These are phyloP conservation scores for Choristoneura rosaceana DNA, from an alignment of 2,888 invertebrate genomes.

Conservation along the genomic window DNA sequence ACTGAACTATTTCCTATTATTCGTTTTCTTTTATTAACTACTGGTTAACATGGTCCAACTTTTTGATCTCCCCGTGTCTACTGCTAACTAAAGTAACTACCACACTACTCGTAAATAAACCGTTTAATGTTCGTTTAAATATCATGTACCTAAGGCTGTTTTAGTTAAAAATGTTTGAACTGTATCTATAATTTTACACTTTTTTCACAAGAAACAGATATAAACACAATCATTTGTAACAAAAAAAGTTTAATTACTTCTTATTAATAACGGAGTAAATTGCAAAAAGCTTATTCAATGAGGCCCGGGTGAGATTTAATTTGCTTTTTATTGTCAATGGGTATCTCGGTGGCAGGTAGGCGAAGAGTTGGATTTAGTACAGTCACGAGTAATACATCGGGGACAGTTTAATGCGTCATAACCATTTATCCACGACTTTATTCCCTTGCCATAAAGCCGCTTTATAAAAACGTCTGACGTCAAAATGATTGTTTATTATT, in stretches of 20 bases:
- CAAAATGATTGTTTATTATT: constrained; percentile 7
- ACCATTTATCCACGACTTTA: constrained; percentile 7
- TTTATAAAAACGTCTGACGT: not conserved
- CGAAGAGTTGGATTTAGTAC: not conserved
- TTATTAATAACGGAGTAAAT: not conserved
- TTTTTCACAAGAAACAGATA: no score
- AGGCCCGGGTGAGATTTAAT: not conserved
- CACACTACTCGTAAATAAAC: no score
- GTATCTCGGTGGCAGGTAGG: not conserved
- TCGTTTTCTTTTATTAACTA: no score
- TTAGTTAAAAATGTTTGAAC: no score
- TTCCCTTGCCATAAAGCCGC: constrained; percentile 5
- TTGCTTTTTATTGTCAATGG: not conserved
- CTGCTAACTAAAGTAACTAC: no score
- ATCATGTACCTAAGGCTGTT: no score
- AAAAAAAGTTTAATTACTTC: not conserved
- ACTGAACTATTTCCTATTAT: no score
- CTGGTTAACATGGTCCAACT: no score
- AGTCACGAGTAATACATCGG: constrained; percentile 2
- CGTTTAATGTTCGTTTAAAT: no score
- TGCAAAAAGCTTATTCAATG: not conserved
- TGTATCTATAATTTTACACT: no score
- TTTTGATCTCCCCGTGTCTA: no score
- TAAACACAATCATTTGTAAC: no score
- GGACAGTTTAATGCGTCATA: constrained; percentile 5